Conservation (phyloP, 2,888 invertebrate species). For the Drepana falcataria region DNA sequence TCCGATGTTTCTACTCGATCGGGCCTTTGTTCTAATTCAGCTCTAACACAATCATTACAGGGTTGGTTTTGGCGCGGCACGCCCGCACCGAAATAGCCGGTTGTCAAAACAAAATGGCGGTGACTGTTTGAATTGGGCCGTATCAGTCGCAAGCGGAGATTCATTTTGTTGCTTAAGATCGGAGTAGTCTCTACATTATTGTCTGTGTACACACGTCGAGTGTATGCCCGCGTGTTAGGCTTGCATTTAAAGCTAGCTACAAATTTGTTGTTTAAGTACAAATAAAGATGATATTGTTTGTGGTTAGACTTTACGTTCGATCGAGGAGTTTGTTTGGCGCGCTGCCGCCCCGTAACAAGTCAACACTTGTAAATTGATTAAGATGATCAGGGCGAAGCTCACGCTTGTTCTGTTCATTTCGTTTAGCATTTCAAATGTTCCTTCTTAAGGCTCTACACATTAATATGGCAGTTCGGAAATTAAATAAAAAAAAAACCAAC, state of each 20-base stretch:
- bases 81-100: slow-evolving; percentile 56
- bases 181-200: slow-evolving; percentile 73
- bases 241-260: slow-evolving; percentile 77
- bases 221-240: slow-evolving; percentile 72
- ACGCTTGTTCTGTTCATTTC: slow-evolving; percentile 9
- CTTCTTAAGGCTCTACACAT: neutral
- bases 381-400: slow-evolving; percentile 38
- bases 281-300: slow-evolving; percentile 78
- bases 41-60: slow-evolving; percentile 34
- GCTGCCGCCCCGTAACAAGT: slow-evolving; percentile 43
- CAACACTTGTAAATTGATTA: slow-evolving; percentile 67
- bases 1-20: slow-evolving; percentile 69
- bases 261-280: slow-evolving; percentile 78
- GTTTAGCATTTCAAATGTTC: neutral
- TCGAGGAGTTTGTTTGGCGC: slow-evolving; percentile 69
- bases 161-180: slow-evolving; percentile 79
- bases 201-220: slow-evolving; percentile 74
- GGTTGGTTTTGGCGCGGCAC: slow-evolving; percentile 42
- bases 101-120: slow-evolving; percentile 78
- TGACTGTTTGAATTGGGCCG: slow-evolving; percentile 78
- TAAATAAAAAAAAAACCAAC: no score
- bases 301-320: slow-evolving; percentile 72
- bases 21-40: slow-evolving; percentile 32
- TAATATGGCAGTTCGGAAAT: no score
- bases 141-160: slow-evolving; percentile 77